phyloP scores from a whole-genome alignment of 37 sponge, comb jelly and placozoan genomes.

The Amphimedon queenslandica region DNA sequence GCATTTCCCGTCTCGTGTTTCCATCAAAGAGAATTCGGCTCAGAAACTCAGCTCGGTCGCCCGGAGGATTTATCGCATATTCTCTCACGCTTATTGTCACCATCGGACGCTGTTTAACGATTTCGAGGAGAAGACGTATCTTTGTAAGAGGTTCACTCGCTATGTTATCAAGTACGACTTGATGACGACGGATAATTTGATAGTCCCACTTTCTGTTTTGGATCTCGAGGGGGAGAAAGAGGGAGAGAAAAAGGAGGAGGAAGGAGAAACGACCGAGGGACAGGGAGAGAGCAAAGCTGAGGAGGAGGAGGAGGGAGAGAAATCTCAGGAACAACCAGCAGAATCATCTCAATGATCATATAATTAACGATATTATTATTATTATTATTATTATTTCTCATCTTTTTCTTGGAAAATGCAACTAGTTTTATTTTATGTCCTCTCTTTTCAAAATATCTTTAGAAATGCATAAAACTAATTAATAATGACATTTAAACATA shows the following conservation, averaged over 20 bases:
- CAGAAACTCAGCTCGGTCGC: slow-evolving; percentile 82
- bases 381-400: no score
- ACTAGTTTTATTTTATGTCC: no score
- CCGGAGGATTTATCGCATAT: slow-evolving; percentile 91
- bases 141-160: slow-evolving; percentile 86
- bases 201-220: slow-evolving; percentile 44
- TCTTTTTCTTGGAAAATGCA: no score
- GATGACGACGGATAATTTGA: slow-evolving; percentile 83
- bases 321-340: no score
- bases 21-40: slow-evolving; percentile 83
- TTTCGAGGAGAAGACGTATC: slow-evolving; percentile 84
- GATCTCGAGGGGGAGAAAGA: not conserved
- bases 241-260: not conserved
- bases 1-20: slow-evolving; percentile 91
- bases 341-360: no score
- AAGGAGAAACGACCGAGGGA: no score
- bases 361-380: no score
- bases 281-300: no score
- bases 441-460: no score
- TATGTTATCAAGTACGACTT: slow-evolving; percentile 88
- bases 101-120: slow-evolving; percentile 84
- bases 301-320: no score
- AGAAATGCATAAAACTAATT: no score
- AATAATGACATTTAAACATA: no score
- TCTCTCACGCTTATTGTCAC: slow-evolving; percentile 94